Base-by-base conservation (phyloP, 2,888 invertebrate species). In the Tortricodes alternella region DNA sequence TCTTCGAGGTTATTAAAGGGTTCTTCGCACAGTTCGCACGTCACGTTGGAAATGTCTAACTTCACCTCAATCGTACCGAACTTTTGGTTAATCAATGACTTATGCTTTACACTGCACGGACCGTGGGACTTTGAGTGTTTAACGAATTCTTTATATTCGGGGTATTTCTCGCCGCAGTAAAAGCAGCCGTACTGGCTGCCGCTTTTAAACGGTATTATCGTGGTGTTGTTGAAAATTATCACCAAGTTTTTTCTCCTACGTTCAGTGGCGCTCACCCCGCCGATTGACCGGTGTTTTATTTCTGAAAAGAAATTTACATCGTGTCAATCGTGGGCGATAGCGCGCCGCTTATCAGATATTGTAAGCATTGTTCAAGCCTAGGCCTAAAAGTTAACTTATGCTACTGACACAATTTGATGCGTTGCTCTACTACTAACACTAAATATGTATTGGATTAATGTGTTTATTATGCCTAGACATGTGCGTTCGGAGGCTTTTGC, bases 401-500 rank as follows among this genome's bases (percentile, higher is more conserved):
- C 23, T 44, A 43, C 4, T 46, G 39, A 32, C 24, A 41, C 18
- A 1, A 21, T 50, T 39, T 39, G 29, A 50, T 44, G 46, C 32
- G 62, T 21, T 27, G 24, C 43, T 27, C 16, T 5, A n/a, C 58
- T 52, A 32, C 46, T 59, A 18, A 38, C 32, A 23, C 24, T 67
- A 72, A 48, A 71, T 62, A 41, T 71, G 70, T 29, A 74, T 50
- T 16, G 74, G 53, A 56, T 71, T 70, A 1, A 73, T 50, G 46
- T 76, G 76, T 44, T 82, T 88, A 60, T 62, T 79, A 69, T 89
- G 90, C 60, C 85, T 79, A 21, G 78, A 85, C 71, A 92, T 86
- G 62, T 94, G 94, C 0, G 91, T 91, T 11, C 91, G 89, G 23
- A 94, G 74, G 65, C 93, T 92, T 50, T 93, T 93, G 52, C 92